Evolutionary conservation across 2,113 vertebrate species (phyloP).

Genomic region (Daubentonia madagascariensis): DNA sequence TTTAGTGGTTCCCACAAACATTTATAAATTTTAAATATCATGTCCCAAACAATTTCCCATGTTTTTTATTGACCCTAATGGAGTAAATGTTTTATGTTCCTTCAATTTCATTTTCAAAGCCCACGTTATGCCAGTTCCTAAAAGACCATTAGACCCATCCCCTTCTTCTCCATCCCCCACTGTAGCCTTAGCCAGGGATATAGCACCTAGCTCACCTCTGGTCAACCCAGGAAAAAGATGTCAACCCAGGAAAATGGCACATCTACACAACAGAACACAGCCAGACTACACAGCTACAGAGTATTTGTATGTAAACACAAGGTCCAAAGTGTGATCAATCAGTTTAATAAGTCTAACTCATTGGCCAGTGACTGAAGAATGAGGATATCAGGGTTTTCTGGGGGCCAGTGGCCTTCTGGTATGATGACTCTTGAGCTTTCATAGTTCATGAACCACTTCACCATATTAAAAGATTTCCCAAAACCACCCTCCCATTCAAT

Average conservation of each 20-base stretch:
- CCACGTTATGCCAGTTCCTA: neutral
- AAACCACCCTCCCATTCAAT: neutral
- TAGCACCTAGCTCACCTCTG: neutral
- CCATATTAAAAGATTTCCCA: neutral
- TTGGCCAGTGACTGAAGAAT: neutral
- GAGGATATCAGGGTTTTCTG: neutral
- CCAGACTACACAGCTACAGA: neutral
- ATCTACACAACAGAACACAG: neutral
- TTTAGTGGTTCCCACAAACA: neutral
- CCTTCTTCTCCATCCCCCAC: neutral
- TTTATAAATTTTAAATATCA: neutral
- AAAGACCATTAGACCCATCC: neutral
- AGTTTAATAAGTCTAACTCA: neutral
- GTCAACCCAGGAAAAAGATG: neutral
- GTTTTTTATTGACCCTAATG: neutral
- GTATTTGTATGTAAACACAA: neutral
- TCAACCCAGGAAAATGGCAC: neutral
- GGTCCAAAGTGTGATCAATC: neutral
- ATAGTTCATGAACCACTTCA: neutral
- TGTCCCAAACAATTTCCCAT: neutral
- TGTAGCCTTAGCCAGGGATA: neutral
- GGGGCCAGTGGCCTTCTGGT: neutral
- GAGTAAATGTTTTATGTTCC: neutral
- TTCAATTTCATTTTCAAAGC: constrained; percentile 9
- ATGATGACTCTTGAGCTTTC: neutral